Conservation (phyloP, 2,113 vertebrate species). For the Corydoras sp. region DNA sequence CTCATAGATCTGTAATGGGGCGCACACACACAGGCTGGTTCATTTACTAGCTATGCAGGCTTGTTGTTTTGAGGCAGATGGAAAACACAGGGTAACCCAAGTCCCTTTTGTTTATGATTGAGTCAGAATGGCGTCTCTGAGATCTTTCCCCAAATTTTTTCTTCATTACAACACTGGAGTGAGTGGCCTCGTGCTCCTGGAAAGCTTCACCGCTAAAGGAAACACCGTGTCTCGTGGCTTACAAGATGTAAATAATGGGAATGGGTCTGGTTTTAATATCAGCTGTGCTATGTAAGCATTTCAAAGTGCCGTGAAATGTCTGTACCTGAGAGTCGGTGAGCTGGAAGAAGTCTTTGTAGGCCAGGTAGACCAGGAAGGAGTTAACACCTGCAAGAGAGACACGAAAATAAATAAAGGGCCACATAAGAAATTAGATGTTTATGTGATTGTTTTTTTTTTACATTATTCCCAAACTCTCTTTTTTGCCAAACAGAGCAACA, state of each 20-base stretch:
- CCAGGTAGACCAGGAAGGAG: conserved; percentile 96
- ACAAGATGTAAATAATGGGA: conserved; percentile 20
- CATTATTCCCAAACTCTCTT: not conserved
- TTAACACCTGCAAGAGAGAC: conserved; percentile 78
- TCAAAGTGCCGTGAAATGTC: not conserved
- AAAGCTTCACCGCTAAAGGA: conserved; percentile 27
- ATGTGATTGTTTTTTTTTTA: not conserved
- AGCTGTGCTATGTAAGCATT: not conserved
- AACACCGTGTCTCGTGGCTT: conserved; percentile 12
- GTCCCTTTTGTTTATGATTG: conserved; percentile 21
- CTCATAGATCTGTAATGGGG: conserved; percentile 81
- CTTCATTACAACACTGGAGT: not conserved
- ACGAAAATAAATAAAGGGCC: no score
- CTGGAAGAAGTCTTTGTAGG: conserved; percentile 95
- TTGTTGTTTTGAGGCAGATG: conserved; percentile 37
- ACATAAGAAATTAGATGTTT: not conserved
- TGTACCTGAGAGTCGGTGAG: conserved; percentile 91
- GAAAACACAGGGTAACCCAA: conserved; percentile 28
- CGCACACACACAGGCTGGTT: conserved; percentile 6
- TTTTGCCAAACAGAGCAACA: no score
- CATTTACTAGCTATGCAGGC: no score
- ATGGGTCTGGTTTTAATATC: conserved; percentile 10
- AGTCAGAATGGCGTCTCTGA: not conserved
- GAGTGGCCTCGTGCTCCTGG: conserved; percentile 14
- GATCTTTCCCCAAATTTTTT: conserved; percentile 11